phyloP scores from a whole-genome alignment of 2,888 invertebrate species.

The Idaea straminata region DNA sequence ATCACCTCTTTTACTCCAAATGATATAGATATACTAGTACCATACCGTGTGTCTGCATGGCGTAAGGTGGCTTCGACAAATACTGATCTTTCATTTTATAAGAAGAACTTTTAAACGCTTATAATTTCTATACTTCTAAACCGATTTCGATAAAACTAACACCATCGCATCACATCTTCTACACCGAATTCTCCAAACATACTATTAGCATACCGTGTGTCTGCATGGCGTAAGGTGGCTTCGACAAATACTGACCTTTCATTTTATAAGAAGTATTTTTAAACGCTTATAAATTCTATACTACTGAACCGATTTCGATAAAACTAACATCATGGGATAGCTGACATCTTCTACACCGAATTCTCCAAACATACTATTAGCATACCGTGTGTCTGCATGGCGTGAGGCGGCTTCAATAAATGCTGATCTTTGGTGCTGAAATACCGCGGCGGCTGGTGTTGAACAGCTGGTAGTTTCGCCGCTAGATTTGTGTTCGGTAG shows the following conservation, averaged over 20 bases:
- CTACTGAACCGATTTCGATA: background rate
- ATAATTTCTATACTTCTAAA: background rate
- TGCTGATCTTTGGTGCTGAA: constrained; percentile 96
- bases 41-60: constrained; percentile 87
- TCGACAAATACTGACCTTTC: background rate
- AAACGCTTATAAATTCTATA: background rate
- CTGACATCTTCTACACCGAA: background rate
- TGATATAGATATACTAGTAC: background rate
- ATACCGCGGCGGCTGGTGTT: constrained; percentile 90
- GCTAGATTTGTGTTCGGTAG: constrained; percentile 91
- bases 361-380: background rate
- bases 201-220: background rate
- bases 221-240: background rate
- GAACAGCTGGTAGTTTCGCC: constrained; percentile 89
- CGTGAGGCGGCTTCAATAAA: constrained; percentile 94
- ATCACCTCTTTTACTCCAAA: background rate
- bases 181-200: background rate
- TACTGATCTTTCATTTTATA: constrained; percentile 86
- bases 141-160: background rate
- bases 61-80: constrained; percentile 94
- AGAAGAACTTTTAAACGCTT: background rate
- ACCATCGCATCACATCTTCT: background rate
- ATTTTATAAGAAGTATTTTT: background rate
- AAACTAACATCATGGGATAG: background rate
- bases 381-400: constrained; percentile 87